Evolutionary conservation across 2,797 vertebrate genomes (phyloP), one percentile per base, ranked within the genome.

Genomic region (Esox lucius): DNA sequence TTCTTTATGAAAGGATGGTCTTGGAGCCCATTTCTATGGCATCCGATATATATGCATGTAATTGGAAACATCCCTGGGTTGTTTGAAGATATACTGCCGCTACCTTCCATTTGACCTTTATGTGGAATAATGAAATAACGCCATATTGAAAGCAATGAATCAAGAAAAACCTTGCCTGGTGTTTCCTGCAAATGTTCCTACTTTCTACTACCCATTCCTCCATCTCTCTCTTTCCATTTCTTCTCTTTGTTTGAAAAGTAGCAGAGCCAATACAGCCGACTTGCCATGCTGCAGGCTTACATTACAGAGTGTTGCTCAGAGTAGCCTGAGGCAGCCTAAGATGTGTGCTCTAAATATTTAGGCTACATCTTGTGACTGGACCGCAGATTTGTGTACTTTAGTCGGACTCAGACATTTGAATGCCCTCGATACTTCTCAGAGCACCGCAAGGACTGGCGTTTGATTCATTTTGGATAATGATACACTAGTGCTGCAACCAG

Each of bases 261-360:
- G 19, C 68, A 76, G 82, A 82, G 53, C 70, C 24, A 61, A 78
- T 78, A 74, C 81, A 87, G 87, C 87, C 83, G 84, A 51, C 67
- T 17, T 31, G 72, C 77, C 73, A 31, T 0, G 24, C 70, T 68
- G 42, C 33, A 65, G 65, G 64, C 67, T 77, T 78, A 65, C 74
- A 56, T 31, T 51, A 56, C 22, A 46, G 71, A 70, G 28, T 49
- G 66, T 64, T 64, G 16, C 39, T 73, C 51, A 31, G 26, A 67
- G 35, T 61, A 42, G 22, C 22, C 76, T 16, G 22, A 46, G 46
- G 62, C 53, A 6, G 72, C 24, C 39, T 22, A 73, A 51, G 72
- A 76, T 42, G 70, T 77, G 65, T 78, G 65, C 24, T 64, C 51
- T 85, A 89, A 91, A 90, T 83, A 90, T 90, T 88, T 85, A 46